Evolutionary conservation across 2,888 invertebrate genomes (phyloP).

Genomic region (Harpalus rufipes): DNA sequence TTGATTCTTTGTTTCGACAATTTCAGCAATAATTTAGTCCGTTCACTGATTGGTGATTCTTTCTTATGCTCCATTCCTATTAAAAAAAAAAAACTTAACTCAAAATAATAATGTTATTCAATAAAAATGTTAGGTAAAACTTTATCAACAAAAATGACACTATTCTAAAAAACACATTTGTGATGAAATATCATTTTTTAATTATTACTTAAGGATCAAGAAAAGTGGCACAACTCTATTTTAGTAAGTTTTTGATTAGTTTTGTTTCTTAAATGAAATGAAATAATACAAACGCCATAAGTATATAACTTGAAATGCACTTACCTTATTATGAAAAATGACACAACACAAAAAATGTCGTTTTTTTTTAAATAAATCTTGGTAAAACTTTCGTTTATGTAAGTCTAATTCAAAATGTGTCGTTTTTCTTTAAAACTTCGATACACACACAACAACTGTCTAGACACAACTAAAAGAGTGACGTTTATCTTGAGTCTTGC

Average conservation of each 20-base stretch:
- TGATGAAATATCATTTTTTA: background rate
- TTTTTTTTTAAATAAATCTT: background rate
- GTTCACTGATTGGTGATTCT: too few relatives aligned
- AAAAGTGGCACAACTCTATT: constrained; percentile 52
- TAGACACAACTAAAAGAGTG: constrained; percentile 36
- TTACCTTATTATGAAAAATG: constrained; percentile 56
- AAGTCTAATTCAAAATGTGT: too few relatives aligned
- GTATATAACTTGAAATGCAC: constrained; percentile 46
- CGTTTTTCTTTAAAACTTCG: too few relatives aligned
- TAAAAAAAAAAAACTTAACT: too few relatives aligned
- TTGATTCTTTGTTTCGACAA: constrained; percentile 43
- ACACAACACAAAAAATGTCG: constrained; percentile 20
- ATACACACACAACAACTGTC: background rate
- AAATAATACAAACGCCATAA: constrained; percentile 12
- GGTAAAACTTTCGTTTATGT: too few relatives aligned
- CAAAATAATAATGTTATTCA: too few relatives aligned
- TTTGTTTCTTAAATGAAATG: constrained; percentile 28
- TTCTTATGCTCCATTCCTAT: too few relatives aligned
- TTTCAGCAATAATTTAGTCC: background rate
- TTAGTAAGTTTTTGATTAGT: constrained; percentile 24
- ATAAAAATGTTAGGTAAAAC: too few relatives aligned
- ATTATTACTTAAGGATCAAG: constrained; percentile 34
- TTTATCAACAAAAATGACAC: too few relatives aligned
- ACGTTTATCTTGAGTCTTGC: constrained; percentile 25
- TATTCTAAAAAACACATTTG: too few relatives aligned